A percentile compares a stretch with the other conserved stretches of the same genome.
Conservation (phyloP, 2,113 vertebrate genomes). For the Pelecanus crispus region DNA sequence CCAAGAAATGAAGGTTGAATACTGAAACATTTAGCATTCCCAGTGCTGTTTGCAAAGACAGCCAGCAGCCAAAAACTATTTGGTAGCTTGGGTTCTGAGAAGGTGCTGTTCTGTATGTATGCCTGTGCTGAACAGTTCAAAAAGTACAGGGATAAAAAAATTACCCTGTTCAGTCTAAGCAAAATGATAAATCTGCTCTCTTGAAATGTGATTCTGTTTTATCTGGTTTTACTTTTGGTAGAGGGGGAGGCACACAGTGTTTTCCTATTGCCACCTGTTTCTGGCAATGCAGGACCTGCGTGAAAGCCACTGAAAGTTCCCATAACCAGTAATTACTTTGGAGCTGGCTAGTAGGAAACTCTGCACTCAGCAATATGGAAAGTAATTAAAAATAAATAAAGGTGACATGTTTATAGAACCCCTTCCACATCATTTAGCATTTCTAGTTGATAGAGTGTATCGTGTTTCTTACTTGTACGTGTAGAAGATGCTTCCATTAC, state of each 20-base stretch:
- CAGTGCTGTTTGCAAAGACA: neutral
- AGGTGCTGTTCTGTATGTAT: neutral
- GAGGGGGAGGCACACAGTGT: neutral
- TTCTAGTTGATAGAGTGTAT: neutral
- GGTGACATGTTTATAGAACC: neutral
- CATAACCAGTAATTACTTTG: neutral
- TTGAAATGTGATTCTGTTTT: neutral
- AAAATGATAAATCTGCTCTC: neutral
- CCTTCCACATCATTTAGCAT: neutral
- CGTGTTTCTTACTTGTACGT: neutral
- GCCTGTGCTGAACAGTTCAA: neutral
- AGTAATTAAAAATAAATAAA: conserved; percentile 5
- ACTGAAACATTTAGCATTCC: neutral
- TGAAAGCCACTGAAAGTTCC: neutral
- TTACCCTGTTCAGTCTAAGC: neutral
- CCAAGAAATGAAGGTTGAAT: neutral
- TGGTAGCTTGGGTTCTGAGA: neutral
- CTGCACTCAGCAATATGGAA: neutral
- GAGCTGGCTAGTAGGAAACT: neutral
- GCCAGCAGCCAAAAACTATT: neutral
- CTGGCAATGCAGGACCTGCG: neutral
- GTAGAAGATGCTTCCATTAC: neutral
- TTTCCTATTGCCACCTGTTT: neutral
- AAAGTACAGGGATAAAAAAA: neutral
- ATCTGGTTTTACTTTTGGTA: neutral